Evolutionary conservation across 2,797 vertebrate genomes (phyloP).

Genomic region (Halcyon chelicuti): DNA sequence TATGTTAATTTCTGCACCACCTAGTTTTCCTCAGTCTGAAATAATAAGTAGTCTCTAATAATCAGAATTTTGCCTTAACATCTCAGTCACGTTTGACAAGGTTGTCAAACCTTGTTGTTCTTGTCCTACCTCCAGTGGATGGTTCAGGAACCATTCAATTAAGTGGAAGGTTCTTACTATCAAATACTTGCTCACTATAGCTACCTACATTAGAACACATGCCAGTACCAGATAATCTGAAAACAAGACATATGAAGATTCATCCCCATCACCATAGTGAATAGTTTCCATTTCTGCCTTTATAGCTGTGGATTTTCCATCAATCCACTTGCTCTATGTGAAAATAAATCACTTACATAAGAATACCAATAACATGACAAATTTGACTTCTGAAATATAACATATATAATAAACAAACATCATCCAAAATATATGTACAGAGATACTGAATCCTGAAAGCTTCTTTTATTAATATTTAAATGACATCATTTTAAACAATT

Average conservation of each 20-base stretch:
- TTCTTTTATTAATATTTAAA: conserved; percentile 60
- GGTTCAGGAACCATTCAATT: background rate
- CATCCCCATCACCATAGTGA: background rate
- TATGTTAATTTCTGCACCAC: background rate
- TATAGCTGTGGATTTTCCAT: background rate
- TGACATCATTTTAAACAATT: conserved; percentile 43
- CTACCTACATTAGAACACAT: background rate
- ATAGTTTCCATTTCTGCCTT: background rate
- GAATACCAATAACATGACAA: background rate
- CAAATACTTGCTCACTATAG: background rate
- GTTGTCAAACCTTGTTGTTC: background rate
- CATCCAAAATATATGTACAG: background rate
- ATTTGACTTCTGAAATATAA: background rate
- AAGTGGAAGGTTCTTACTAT: background rate
- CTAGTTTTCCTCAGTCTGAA: background rate
- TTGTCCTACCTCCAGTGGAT: background rate
- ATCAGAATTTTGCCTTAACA: background rate
- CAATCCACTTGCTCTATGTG: background rate
- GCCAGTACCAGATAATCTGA: background rate
- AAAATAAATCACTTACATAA: background rate
- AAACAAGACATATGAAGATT: background rate
- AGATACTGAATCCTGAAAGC: conserved; percentile 48
- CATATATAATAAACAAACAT: background rate
- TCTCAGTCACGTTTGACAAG: background rate
- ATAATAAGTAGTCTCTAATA: background rate